Evolutionary conservation across 2,113 vertebrate species (phyloP).

Genomic region (Plecotus auritus): DNA sequence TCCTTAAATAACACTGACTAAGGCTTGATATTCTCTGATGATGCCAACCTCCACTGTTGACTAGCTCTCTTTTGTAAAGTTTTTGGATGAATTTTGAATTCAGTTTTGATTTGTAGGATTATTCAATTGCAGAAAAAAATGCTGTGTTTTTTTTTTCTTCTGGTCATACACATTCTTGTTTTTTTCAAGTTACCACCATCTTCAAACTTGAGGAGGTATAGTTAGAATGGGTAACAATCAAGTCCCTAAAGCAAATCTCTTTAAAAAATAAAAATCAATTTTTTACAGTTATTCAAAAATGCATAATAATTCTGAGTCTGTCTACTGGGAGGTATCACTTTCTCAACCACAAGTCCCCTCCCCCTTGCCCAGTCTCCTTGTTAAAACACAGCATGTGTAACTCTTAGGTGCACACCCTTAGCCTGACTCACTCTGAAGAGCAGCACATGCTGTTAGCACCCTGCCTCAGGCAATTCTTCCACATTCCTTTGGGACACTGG

Average conservation of each 20-base stretch:
- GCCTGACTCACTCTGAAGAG: neutral
- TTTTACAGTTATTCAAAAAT: constrained; percentile 75
- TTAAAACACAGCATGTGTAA: neutral
- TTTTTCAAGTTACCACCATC: constrained; percentile 72
- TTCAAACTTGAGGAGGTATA: constrained; percentile 71
- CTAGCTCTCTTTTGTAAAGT: constrained; percentile 63
- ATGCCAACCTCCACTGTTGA: constrained; percentile 66
- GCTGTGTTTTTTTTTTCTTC: neutral
- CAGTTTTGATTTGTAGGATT: constrained; percentile 71
- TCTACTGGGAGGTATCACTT: constrained; percentile 63
- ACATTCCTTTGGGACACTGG: constrained; percentile 23
- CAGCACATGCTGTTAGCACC: neutral
- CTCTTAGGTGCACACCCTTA: constrained; percentile 29
- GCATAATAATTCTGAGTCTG: constrained; percentile 69
- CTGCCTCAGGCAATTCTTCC: neutral
- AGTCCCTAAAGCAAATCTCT: constrained; percentile 73
- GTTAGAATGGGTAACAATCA: constrained; percentile 74
- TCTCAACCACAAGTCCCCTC: constrained; percentile 56
- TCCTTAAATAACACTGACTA: constrained; percentile 70
- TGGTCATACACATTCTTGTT: constrained; percentile 68
- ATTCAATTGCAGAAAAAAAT: constrained; percentile 68
- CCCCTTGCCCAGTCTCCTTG: constrained; percentile 44
- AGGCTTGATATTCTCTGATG: constrained; percentile 68
- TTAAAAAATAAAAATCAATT: constrained; percentile 75
- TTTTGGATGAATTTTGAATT: constrained; percentile 65